Base-by-base conservation (phyloP, 2,113 vertebrate species). In the Sapayoa aenigma region DNA sequence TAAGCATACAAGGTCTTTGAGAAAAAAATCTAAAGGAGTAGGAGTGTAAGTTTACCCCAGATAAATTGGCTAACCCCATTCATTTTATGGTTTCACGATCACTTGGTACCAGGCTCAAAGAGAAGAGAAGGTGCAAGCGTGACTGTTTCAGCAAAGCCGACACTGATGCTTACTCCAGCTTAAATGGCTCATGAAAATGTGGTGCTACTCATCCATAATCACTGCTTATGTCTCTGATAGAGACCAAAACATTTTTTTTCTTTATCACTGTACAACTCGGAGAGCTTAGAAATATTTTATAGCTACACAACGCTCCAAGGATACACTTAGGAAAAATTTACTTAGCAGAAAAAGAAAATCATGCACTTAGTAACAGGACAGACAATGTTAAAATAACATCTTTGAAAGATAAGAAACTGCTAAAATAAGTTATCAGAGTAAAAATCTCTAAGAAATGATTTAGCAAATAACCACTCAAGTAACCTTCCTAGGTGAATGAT, bases 281-380 rank as follows among this genome's bases (percentile, higher is more conserved):
- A 75, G 17, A 56, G 14, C 28, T 76, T 27, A n/a, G 28, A 89
- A 82, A 50, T 72, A 65, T 72, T 86, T 89, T 56, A 81, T 3
- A 93, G 44, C 42, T 81, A 63, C 25, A 33, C 8, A 66, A 56
- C 0, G 0, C n/a, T 77, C 0, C 0, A 78, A 84, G 30, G 12
- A 74, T 37, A 41, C 28, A 50, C 33, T 68, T 65, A 81, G 65
- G 58, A 89, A 84, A 1, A 30, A 91, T 79, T 75, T 79, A 25
- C 44, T 94, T 60, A 58, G 49, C 28, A n/a, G 41, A 89, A 35
- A 89, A 75, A 69, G 49, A 55, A 89, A 72, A 49, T 25, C 12
- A 73, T 18, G 11, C 3, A 13, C 60, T 91, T n/a, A 72, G 22
- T 37, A 92, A 75, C 25, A 77, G 22, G 15, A 63, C 5, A 56